phyloP scores from a whole-genome alignment of 30 jellyfish, hydroid and myxozoan species.

The Phacellophora camtschatica region DNA sequence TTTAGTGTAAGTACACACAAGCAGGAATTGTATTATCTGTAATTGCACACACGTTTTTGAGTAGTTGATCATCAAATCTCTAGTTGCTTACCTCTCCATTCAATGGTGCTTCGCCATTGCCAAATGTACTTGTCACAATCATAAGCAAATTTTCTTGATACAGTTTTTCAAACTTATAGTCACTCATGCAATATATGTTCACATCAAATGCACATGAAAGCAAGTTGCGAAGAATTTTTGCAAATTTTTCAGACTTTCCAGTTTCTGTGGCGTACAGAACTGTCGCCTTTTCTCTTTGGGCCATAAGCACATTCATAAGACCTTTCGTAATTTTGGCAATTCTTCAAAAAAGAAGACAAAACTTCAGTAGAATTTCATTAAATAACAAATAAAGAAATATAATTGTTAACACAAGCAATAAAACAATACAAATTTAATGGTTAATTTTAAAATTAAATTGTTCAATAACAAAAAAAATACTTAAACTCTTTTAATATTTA shows the following conservation, averaged over 20 bases:
- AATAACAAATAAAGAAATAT: no score
- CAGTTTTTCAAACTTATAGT: conserved; percentile 25
- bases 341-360: no score
- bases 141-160: conserved; percentile 23
- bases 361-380: no score
- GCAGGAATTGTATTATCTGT: no score
- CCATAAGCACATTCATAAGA: conserved; percentile 42
- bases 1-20: no score
- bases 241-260: conserved; percentile 81
- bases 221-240: conserved; percentile 38
- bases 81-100: conserved; percentile 72
- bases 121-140: conserved; percentile 76
- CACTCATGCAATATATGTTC: conserved; percentile 71
- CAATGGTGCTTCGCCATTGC: conserved; percentile 83
- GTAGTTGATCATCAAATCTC: no score
- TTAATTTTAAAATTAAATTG: no score
- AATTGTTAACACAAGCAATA: no score
- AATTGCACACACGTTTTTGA: no score
- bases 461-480: no score
- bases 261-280: conserved; percentile 73
- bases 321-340: conserved; percentile 2
- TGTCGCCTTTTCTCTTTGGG: conserved; percentile 57
- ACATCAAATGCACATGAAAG: conserved; percentile 71
- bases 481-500: no score
- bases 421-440: no score